Evolutionary conservation across 2,888 invertebrate species (phyloP).

Genomic region (Hypsopygia costalis): DNA sequence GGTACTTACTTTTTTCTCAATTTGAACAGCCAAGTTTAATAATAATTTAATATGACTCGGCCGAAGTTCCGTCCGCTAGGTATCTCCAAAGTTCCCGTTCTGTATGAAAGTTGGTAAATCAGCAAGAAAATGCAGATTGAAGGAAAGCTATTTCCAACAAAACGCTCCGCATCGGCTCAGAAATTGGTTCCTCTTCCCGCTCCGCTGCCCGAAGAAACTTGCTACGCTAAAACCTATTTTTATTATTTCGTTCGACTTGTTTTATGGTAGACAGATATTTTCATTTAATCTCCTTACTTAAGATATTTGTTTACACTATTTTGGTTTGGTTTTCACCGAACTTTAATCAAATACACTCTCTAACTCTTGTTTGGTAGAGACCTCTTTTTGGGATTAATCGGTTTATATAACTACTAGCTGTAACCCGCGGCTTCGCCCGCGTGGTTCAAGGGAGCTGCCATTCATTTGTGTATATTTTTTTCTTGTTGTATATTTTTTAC

Average conservation of each 20-base stretch:
- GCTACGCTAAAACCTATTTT: conserved; percentile 71
- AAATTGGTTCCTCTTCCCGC: conserved; percentile 75
- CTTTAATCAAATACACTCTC: no score
- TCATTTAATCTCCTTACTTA: conserved; percentile 51
- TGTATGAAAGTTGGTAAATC: conserved; percentile 77
- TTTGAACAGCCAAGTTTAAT: conserved; percentile 39
- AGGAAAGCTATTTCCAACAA: conserved; percentile 80
- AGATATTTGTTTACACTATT: no score
- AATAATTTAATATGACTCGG: conserved; percentile 56
- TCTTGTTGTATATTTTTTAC: no score
- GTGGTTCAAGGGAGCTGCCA: no score
- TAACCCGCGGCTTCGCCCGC: no score
- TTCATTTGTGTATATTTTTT: no score
- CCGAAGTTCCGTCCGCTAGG: conserved; percentile 43
- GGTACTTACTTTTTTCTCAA: no score
- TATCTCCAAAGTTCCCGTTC: conserved; percentile 53
- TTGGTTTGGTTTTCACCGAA: no score
- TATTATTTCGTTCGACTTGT: conserved; percentile 64
- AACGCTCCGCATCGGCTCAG: conserved; percentile 75
- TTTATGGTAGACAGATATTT: conserved; percentile 55
- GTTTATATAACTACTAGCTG: no score
- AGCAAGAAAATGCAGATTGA: conserved; percentile 81
- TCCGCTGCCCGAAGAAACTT: conserved; percentile 70
- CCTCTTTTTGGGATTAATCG: no score
- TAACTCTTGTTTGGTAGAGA: no score